phyloP scores from a whole-genome alignment of 2,797 vertebrate species.

The Pseudomugil tenellus region DNA sequence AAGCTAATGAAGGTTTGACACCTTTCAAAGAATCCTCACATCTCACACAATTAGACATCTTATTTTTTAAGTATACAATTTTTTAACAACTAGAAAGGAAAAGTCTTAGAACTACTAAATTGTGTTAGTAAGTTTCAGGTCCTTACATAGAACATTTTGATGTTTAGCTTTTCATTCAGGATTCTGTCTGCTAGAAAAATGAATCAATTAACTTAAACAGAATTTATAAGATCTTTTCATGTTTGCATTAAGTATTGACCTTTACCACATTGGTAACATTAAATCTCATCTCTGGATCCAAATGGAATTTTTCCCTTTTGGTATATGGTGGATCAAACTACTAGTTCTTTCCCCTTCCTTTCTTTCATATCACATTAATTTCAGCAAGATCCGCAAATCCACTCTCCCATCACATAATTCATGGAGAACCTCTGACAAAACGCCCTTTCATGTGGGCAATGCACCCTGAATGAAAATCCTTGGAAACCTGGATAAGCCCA shows the following conservation, averaged over 20 bases:
- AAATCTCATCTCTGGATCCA: constrained; percentile 30
- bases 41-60: not conserved
- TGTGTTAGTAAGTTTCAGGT: too few relatives aligned
- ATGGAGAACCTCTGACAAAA: constrained; percentile 69
- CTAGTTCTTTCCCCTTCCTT: constrained; percentile 50
- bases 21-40: not conserved
- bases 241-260: constrained; percentile 21
- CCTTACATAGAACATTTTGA: not conserved
- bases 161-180: not conserved
- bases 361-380: constrained; percentile 74
- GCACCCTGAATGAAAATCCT: constrained; percentile 66
- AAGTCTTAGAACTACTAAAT: too few relatives aligned
- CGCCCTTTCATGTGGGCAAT: constrained; percentile 72
- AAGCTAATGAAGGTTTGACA: not conserved
- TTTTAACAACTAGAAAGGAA: too few relatives aligned
- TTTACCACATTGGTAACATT: constrained; percentile 28
- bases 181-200: not conserved
- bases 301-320: constrained; percentile 9
- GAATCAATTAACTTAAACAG: not conserved
- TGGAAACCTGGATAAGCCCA: constrained; percentile 71
- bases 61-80: not conserved
- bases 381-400: constrained; percentile 76
- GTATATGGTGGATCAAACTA: constrained; percentile 33
- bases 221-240: constrained; percentile 14
- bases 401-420: constrained; percentile 75